Conservation (phyloP, 2,888 invertebrate species). For the Apamea anceps region DNA sequence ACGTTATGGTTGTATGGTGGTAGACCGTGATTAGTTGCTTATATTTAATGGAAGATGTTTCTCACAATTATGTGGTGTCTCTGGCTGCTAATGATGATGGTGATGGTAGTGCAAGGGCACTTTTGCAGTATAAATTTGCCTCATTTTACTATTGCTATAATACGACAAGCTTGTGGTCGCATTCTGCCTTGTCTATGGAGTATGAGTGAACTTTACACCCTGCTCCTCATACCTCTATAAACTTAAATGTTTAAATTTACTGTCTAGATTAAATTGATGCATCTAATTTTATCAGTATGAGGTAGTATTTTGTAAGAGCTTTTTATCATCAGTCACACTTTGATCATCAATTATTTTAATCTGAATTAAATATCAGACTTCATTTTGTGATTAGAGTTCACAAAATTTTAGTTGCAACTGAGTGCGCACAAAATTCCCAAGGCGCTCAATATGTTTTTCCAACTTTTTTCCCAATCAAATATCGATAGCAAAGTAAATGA, state of each 20-base stretch:
- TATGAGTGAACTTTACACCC: no score
- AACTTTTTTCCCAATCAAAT: not conserved
- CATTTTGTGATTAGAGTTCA: not conserved
- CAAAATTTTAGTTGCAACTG: not conserved
- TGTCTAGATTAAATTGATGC: not conserved
- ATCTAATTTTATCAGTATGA: not conserved
- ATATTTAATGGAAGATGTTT: not conserved
- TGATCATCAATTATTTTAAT: not conserved
- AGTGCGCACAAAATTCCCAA: not conserved
- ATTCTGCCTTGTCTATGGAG: not conserved
- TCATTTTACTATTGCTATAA: not conserved
- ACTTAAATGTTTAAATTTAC: not conserved
- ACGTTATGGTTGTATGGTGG: constrained; percentile 8
- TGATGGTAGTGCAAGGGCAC: no score
- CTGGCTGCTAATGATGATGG: not conserved
- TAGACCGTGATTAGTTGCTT: constrained; percentile 5
- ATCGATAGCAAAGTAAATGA: not conserved
- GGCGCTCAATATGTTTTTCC: no score
- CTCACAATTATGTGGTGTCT: not conserved
- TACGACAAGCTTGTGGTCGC: not conserved
- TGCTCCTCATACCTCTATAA: no score
- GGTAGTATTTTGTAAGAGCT: not conserved
- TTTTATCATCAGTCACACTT: not conserved
- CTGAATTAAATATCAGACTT: not conserved
- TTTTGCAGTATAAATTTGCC: not conserved